Percentiles rank a stretch among this genome's conserved stretches.
Evolutionary conservation across 1,140 invertebrate species (phyloP).

Genomic region (Drosophila nigromelanica): DNA sequence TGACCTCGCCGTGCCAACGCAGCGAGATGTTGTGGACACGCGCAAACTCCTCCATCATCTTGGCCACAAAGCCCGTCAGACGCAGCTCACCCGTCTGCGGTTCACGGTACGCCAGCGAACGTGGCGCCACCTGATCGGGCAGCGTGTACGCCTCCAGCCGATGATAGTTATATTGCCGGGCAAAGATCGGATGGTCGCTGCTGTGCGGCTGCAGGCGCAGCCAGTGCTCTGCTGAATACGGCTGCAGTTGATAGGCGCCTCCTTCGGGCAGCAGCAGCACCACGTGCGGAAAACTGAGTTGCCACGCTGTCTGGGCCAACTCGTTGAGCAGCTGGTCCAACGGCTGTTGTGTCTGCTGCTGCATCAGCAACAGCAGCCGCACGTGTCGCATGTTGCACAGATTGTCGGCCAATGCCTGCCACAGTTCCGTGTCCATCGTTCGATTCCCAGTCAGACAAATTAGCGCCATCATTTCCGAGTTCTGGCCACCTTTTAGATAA

Average conservation of each 20-base stretch:
- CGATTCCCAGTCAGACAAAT: conserved; percentile 27
- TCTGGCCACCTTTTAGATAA: conserved; percentile 26
- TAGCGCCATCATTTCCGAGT: conserved; percentile 47
- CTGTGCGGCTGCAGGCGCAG: neutral
- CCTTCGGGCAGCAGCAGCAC: conserved; percentile 3
- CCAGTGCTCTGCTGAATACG: conserved; percentile 41
- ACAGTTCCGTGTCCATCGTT: conserved; percentile 38
- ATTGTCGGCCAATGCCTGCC: conserved; percentile 51
- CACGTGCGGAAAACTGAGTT: conserved; percentile 39
- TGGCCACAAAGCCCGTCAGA: conserved; percentile 46
- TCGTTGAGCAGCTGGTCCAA: neutral
- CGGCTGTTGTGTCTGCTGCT: conserved; percentile 5
- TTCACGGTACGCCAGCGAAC: conserved; percentile 46
- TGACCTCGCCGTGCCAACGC: conserved; percentile 30
- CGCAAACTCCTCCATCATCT: conserved; percentile 42
- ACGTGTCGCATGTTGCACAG: conserved; percentile 58
- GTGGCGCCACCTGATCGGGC: conserved; percentile 53
- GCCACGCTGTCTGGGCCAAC: conserved; percentile 3
- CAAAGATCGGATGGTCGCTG: conserved; percentile 16
- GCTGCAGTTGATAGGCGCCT: conserved; percentile 41
- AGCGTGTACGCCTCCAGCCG: conserved; percentile 25
- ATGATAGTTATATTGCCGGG: conserved; percentile 25
- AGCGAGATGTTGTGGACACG: conserved; percentile 48
- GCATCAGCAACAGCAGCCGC: conserved; percentile 36
- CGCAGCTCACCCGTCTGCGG: neutral